A percentile compares a stretch with the other conserved stretches of the same genome.
Evolutionary conservation across 2,888 invertebrate species (phyloP).

Genomic region (Junonia oenone): DNA sequence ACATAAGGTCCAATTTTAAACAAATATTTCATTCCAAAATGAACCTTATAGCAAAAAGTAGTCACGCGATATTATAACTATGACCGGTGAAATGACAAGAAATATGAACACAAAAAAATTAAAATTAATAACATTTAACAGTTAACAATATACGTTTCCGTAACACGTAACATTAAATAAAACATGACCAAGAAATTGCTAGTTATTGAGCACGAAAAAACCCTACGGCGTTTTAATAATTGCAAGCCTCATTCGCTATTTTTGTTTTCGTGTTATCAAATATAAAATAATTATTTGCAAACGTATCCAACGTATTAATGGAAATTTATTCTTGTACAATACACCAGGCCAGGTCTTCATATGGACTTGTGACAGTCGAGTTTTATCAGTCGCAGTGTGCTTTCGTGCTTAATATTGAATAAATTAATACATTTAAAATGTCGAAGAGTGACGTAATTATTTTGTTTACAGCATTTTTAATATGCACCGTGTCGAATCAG

Average conservation of each 20-base stretch:
- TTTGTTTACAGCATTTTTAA: conserved; percentile 16
- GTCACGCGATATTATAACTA: too few relatives aligned
- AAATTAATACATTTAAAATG: conserved; percentile 21
- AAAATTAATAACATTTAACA: too few relatives aligned
- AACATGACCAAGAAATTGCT: too few relatives aligned
- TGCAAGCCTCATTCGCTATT: not conserved
- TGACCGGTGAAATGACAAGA: too few relatives aligned
- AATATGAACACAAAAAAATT: too few relatives aligned
- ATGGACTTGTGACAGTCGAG: conserved; percentile 37
- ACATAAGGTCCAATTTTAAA: too few relatives aligned
- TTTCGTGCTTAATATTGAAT: conserved; percentile 32
- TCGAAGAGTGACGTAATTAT: conserved; percentile 16
- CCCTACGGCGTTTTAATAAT: too few relatives aligned
- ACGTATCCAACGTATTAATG: conserved; percentile 44
- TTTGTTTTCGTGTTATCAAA: not conserved
- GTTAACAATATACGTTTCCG: too few relatives aligned
- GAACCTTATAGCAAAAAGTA: too few relatives aligned
- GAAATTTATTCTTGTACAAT: conserved; percentile 17
- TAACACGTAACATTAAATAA: too few relatives aligned
- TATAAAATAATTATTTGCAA: conserved; percentile 35
- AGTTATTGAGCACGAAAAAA: too few relatives aligned
- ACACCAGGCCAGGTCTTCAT: conserved; percentile 27
- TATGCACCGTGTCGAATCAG: conserved; percentile 13
- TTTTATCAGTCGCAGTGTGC: conserved; percentile 31
- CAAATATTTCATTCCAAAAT: too few relatives aligned